Evolutionary conservation across 2,888 invertebrate genomes (phyloP), one percentile per base, ranked within the genome.

Genomic region (Epinotia nisella): DNA sequence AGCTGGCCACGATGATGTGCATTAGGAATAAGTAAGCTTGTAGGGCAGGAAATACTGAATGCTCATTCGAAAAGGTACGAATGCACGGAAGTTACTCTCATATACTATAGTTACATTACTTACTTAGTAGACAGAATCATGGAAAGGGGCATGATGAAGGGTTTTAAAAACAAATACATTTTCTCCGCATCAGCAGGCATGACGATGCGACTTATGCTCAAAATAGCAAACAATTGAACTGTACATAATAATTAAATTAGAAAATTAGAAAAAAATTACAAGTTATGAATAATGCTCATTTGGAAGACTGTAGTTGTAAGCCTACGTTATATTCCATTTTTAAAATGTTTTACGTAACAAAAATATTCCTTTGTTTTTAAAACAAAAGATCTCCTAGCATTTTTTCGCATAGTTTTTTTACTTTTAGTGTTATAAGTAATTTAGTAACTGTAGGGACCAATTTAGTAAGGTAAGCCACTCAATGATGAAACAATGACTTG

Each of bases 321-420:
- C 11, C 29, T n/a, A 66, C 24, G 11, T 19, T 59, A 58, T 60
- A 69, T 69, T 73, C 73, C 72, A 72, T 72, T 60, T 58, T 56
- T 10, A 2, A 17, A 71, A 41, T 62, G 35, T 56, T 4, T 39
- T 19, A 62, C 51, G 21, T 64, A 49, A 24, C 61, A 56, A 39
- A 62, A 61, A 17, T 58, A 68, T 68, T 73, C 68, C 62, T 64
- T 64, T 69, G 69, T 73, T 73, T 73, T 59, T 13, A 56, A 71
- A 65, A 73, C 56, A 69, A 69, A 64, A 62, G 73, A 73, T 64
- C 73, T 73, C 73, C 62, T 59, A 58, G 70, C 61, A 70, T 70
- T 56, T 62, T 58, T 56, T n/a, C 9, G 24, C 0, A 1, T 56
- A 41, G 7, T 55, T n/a, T n/a, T n/a, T n/a, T n/a, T n/a, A n/a